phyloP scores from a whole-genome alignment of 2,797 vertebrate species.

The Enoplosus armatus region DNA sequence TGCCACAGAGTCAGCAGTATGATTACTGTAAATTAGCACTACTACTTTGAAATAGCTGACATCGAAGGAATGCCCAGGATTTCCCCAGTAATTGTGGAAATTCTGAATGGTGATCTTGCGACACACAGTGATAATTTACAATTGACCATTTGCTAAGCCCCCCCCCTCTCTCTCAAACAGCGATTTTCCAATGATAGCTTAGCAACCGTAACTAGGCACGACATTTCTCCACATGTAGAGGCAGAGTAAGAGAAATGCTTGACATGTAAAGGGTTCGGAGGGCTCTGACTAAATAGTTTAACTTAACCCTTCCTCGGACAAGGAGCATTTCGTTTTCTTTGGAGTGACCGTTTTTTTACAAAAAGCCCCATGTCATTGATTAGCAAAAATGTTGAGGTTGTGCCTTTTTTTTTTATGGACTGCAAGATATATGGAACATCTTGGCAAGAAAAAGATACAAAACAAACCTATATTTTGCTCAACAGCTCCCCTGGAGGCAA shows the following conservation, averaged over 20 bases:
- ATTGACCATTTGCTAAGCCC: background rate
- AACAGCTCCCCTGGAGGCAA: constrained; percentile 1
- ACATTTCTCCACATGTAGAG: background rate
- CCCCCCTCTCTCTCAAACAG: background rate
- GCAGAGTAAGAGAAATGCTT: background rate
- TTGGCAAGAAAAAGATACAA: background rate
- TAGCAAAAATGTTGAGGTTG: background rate
- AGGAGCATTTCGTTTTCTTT: too few species aligned
- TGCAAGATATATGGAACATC: background rate
- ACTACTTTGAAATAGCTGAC: constrained; percentile 27
- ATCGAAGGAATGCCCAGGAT: constrained; percentile 15
- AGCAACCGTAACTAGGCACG: background rate
- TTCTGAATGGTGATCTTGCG: background rate
- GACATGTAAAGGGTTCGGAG: background rate
- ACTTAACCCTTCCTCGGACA: too few species aligned
- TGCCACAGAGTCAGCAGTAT: constrained; percentile 45
- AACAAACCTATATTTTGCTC: background rate
- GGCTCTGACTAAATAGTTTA: too few species aligned
- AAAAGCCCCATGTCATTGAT: too few species aligned
- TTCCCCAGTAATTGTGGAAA: constrained; percentile 9
- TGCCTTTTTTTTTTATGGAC: background rate
- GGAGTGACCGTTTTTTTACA: too few species aligned
- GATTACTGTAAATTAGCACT: constrained; percentile 29
- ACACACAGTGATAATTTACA: background rate
- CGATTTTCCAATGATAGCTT: background rate